These are phyloP conservation scores for Rhinichthys osculus DNA, from an alignment of 2,797 vertebrate species.

Conservation along the genomic window DNA sequence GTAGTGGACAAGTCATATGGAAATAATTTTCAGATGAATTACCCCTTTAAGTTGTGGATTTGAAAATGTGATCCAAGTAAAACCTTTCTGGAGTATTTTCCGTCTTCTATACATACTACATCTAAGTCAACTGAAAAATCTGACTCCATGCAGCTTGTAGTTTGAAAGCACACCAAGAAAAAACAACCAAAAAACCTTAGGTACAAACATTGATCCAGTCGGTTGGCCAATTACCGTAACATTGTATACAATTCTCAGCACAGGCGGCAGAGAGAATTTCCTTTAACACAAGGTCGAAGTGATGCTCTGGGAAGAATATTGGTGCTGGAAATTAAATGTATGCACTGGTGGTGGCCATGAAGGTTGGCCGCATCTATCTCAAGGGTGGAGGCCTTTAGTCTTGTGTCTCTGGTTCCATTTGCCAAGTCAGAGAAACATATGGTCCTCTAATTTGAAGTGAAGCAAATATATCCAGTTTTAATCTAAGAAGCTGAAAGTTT, in stretches of 20 bases:
- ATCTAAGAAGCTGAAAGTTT: slow-evolving; percentile 11
- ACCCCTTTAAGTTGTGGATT: no score
- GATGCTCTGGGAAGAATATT: slow-evolving; percentile 1
- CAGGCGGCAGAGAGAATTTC: slow-evolving; percentile 37
- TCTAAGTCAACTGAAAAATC: slow-evolving; percentile 5
- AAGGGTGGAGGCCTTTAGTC: not conserved
- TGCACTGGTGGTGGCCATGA: not conserved
- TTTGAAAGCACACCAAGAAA: not conserved
- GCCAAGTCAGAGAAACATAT: slow-evolving; percentile 2
- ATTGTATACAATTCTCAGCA: slow-evolving; percentile 35
- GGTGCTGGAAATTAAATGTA: slow-evolving; percentile 22
- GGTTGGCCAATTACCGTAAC: slow-evolving; percentile 33
- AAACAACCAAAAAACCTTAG: slow-evolving; percentile 24
- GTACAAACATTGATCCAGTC: slow-evolving; percentile 32
- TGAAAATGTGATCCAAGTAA: not conserved
- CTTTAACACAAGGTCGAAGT: slow-evolving; percentile 31
- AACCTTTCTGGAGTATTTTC: not conserved
- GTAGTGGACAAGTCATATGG: no score
- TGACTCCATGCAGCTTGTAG: slow-evolving; percentile 1
- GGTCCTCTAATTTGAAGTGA: slow-evolving; percentile 2
- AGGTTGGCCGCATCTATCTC: slow-evolving; percentile 6
- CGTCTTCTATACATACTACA: not conserved
- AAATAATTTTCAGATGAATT: no score
- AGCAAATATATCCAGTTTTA: slow-evolving; percentile 30
- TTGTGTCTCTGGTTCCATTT: slow-evolving; percentile 15